Conservation (phyloP, 2,113 vertebrate genomes). For the Zootoca vivipara region DNA sequence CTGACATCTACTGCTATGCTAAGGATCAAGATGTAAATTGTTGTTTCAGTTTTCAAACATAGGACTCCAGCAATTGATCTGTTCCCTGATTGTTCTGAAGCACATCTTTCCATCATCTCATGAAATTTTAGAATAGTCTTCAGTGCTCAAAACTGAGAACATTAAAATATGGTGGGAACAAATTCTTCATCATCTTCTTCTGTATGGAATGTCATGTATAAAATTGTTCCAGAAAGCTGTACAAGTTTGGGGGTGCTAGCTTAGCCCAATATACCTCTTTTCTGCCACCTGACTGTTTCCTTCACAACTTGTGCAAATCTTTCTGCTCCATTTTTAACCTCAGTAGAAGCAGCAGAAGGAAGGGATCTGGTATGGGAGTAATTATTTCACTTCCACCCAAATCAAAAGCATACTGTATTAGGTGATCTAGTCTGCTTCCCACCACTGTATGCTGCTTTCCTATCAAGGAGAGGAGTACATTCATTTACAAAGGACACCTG, state of each 20-base stretch:
- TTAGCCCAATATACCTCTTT: neutral
- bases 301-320: neutral
- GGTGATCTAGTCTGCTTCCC: neutral
- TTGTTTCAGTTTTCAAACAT: constrained; percentile 1
- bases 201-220: neutral
- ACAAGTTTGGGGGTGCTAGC: neutral
- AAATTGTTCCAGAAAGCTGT: neutral
- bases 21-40: neutral
- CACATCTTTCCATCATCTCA: neutral
- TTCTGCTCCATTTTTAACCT: neutral
- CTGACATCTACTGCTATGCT: neutral
- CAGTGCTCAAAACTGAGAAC: neutral
- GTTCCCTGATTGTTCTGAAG: neutral
- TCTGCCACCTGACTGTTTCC: neutral
- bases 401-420: neutral
- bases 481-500: neutral
- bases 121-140: neutral
- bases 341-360: neutral
- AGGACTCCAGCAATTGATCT: neutral
- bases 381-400: neutral
- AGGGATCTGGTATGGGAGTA: neutral
- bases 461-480: neutral
- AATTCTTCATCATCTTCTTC: neutral
- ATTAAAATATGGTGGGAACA: neutral
- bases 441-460: neutral